Conservation (phyloP, 2,797 vertebrate genomes). For the Onychomys torridus region DNA sequence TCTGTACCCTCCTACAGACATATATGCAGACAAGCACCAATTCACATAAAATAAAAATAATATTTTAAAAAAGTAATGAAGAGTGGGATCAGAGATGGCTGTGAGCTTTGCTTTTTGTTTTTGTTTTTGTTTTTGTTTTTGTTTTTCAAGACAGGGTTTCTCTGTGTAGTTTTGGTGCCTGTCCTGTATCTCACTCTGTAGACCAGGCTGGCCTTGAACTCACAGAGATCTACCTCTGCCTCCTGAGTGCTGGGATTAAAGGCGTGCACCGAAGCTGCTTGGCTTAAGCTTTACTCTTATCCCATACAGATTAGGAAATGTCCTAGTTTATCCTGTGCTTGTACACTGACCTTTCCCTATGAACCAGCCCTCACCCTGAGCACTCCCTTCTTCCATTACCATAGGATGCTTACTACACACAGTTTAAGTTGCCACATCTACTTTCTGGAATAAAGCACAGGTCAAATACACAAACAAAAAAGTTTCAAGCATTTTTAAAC, state of each 20-base stretch:
- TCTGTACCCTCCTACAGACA: neutral
- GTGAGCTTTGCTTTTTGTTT: too few relatives aligned
- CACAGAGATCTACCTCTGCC: too few relatives aligned
- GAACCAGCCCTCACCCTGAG: neutral
- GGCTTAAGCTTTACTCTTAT: neutral
- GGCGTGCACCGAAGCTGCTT: too few relatives aligned
- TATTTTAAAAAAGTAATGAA: neutral
- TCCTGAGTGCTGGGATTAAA: too few relatives aligned
- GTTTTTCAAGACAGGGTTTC: too few relatives aligned
- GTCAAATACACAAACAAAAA: neutral
- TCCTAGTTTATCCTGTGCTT: neutral
- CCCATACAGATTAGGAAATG: neutral
- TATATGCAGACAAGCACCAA: neutral
- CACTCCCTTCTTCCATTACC: neutral
- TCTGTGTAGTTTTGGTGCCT: too few relatives aligned
- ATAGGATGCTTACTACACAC: neutral
- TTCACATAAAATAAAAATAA: neutral
- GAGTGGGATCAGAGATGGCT: neutral
- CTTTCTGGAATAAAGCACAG: neutral
- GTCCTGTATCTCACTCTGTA: too few relatives aligned
- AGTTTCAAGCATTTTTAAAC: neutral
- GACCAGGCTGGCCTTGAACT: too few relatives aligned
- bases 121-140: too few relatives aligned
- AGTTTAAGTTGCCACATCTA: neutral
- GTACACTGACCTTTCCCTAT: neutral